Conservation (phyloP, 2,888 invertebrate species). For the Gastracanthus pulcherrimus region DNA sequence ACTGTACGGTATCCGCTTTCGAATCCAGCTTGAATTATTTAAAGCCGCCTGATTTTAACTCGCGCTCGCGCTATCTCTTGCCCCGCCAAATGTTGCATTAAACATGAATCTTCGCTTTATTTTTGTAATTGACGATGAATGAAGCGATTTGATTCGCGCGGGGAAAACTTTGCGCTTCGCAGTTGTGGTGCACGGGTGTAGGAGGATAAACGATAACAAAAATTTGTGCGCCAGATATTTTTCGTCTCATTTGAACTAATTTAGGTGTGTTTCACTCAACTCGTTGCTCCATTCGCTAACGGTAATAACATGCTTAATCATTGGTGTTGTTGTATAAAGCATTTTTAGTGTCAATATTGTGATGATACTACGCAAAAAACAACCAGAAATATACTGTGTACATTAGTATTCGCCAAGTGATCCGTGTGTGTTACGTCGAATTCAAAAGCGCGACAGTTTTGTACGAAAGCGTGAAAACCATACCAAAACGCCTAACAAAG, state of each 20-base stretch:
- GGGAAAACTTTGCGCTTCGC: not conserved
- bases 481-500: not conserved
- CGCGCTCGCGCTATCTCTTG: not conserved
- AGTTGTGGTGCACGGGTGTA: not conserved
- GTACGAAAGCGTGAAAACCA: not conserved
- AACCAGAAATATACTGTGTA: too few species aligned
- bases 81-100: slow-evolving; percentile 14
- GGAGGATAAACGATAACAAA: too few species aligned
- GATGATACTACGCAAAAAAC: too few species aligned
- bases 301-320: too few species aligned
- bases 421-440: too few species aligned
- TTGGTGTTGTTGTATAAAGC: too few species aligned
- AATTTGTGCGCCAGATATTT: too few species aligned
- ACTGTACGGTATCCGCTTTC: slow-evolving; percentile 2
- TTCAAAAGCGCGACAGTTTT: not conserved
- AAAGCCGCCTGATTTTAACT: slow-evolving; percentile 14
- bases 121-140: slow-evolving; percentile 43
- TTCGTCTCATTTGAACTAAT: too few species aligned
- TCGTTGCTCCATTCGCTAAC: too few species aligned
- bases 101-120: slow-evolving; percentile 39
- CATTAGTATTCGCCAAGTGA: too few species aligned
- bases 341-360: too few species aligned
- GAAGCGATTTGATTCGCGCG: slow-evolving; percentile 5
- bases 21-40: slow-evolving; percentile 32
- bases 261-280: too few species aligned